These are phyloP conservation scores for Cercocebus atys DNA, from an alignment of 2,113 vertebrate genomes.

Conservation along the genomic window DNA sequence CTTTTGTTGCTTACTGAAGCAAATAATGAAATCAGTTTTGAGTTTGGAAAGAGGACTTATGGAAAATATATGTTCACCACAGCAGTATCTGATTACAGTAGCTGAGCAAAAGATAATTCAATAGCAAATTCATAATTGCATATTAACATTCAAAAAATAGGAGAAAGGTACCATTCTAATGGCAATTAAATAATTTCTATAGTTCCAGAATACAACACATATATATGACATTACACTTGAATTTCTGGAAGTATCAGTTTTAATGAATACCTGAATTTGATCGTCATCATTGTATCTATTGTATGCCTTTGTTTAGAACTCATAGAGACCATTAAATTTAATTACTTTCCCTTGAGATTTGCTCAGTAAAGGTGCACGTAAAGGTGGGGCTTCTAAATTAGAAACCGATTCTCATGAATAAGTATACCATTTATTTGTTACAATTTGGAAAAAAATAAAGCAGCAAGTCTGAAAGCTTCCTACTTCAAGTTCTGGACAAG, in stretches of 20 bases:
- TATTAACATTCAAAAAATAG: slow-evolving; percentile 66
- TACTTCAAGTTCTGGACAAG: slow-evolving; percentile 74
- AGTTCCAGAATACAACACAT: neutral
- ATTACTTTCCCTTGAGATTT: slow-evolving; percentile 59
- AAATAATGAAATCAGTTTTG: slow-evolving; percentile 55
- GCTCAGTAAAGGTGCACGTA: neutral
- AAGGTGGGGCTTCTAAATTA: slow-evolving; percentile 47
- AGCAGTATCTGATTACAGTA: slow-evolving; percentile 20
- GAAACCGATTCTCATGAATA: slow-evolving; percentile 83
- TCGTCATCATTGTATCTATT: slow-evolving; percentile 69
- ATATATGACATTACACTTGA: slow-evolving; percentile 63
- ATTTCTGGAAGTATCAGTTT: slow-evolving; percentile 51
- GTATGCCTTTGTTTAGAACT: slow-evolving; percentile 68
- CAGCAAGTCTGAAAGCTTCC: slow-evolving; percentile 75
- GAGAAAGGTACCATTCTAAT: slow-evolving; percentile 46
- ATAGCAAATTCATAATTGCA: slow-evolving; percentile 20
- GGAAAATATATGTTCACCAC: neutral
- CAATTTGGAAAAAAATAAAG: slow-evolving; percentile 67
- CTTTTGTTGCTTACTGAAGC: slow-evolving; percentile 48
- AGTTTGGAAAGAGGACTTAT: neutral
- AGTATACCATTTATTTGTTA: slow-evolving; percentile 77
- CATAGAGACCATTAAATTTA: slow-evolving; percentile 42
- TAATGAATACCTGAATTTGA: slow-evolving; percentile 77
- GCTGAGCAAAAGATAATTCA: slow-evolving; percentile 15
- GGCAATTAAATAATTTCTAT: neutral